Evolutionary conservation across 2,113 vertebrate genomes (phyloP), one percentile per base, ranked within the genome.

Genomic region (Vidua macroura): DNA sequence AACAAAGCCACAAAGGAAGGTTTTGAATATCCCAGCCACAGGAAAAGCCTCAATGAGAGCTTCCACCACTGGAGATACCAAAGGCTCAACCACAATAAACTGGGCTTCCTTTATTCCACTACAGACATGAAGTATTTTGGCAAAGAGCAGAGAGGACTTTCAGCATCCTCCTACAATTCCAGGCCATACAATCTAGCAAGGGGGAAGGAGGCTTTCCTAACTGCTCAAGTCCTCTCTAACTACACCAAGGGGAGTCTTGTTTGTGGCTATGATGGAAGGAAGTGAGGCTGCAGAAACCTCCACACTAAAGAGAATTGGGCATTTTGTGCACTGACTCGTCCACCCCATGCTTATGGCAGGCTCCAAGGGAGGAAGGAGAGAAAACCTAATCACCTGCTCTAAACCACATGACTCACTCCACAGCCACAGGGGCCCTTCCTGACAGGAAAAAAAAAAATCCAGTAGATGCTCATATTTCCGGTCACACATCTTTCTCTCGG

Each of bases 391-490:
- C 74, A 77, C 58, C 56, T 83, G 60, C 30, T 83, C 14, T 55
- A 74, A 88, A 77, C 48, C 35, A 86, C 60, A 80, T 58, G 62
- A 41, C 80, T 86, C 77, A 25, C 33, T 73, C 59, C 33, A 24
- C 33, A 86, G 51, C 33, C 92, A 77, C 63, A 28, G 15, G 72
- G n/a, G 67, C 37, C n/a, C 83, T 72, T 72, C 31, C 73, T 39
- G 31, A 84, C 52, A 94, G 66, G 68, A 55, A 30, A 43, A 44
- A 35, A 35, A 35, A 80, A 37, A 30, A 52, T 67, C 70, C 60
- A 53, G 46, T 84, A 33, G 58, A 92, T 95, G 87, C 67, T 95
- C 78, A 55, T 95, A 90, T 95, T 95, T 95, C 84, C 6, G 5
- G 89, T 73, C 84, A 86, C 92, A 93, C 91, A 27, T 96, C 56